Conservation (phyloP, 2,888 invertebrate species). For the Odontomyia ornata region DNA sequence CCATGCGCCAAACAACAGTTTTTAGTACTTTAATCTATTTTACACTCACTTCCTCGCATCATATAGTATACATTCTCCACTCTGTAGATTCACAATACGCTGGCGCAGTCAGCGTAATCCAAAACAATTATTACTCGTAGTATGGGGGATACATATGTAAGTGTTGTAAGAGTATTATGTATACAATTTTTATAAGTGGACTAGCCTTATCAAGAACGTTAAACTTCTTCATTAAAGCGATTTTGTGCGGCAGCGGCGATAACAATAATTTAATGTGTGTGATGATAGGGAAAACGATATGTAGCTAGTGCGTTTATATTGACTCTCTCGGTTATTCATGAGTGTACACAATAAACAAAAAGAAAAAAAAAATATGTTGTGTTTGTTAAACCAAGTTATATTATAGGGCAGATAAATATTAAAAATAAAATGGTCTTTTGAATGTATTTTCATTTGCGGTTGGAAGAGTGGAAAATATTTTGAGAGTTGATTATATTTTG, state of each 20-base stretch:
- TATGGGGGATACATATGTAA: neutral
- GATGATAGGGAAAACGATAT: neutral
- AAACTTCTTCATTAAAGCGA: slow-evolving; percentile 2
- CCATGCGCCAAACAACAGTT: too few species aligned
- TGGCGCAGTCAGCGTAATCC: neutral
- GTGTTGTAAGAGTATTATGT: neutral
- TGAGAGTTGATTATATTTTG: too few species aligned
- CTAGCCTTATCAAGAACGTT: slow-evolving; percentile 6
- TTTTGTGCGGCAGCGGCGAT: neutral
- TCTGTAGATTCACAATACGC: neutral
- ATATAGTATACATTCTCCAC: too few species aligned
- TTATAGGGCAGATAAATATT: too few species aligned
- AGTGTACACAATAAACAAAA: too few species aligned
- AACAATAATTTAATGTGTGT: neutral
- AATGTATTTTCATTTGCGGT: too few species aligned
- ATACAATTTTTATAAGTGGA: neutral
- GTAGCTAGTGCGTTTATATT: too few species aligned
- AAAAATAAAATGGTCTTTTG: too few species aligned
- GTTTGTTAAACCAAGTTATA: too few species aligned
- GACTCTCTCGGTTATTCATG: too few species aligned
- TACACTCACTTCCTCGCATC: neutral
- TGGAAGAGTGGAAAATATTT: too few species aligned
- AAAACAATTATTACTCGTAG: neutral
- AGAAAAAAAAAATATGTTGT: too few species aligned
- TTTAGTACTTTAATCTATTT: neutral